Evolutionary conservation across 2,888 invertebrate species (phyloP).

Genomic region (Epirrhoe alternata): DNA sequence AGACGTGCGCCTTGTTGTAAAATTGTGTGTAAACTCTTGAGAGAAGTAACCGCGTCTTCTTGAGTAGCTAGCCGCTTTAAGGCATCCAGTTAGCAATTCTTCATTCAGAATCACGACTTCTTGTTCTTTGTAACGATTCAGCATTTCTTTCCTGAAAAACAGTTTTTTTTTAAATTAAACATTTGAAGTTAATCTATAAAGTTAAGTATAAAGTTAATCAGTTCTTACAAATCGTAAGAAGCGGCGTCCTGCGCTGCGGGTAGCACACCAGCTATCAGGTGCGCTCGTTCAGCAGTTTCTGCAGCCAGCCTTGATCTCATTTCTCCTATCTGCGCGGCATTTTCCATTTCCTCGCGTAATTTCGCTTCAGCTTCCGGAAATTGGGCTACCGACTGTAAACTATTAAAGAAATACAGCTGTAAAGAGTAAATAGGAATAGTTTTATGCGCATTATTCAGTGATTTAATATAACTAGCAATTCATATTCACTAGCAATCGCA

Average conservation of each 20-base stretch:
- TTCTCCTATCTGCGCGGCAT: constrained; percentile 90
- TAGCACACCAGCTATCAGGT: constrained; percentile 86
- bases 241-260: constrained; percentile 92
- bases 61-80: constrained; percentile 93
- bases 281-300: constrained; percentile 91
- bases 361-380: constrained; percentile 89
- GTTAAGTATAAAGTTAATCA: too few relatives aligned
- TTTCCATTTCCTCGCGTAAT: constrained; percentile 86
- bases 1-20: constrained; percentile 93
- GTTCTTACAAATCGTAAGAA: constrained; percentile 89
- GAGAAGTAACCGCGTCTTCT: constrained; percentile 89
- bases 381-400: constrained; percentile 82
- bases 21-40: constrained; percentile 92
- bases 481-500: too few relatives aligned
- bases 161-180: too few relatives aligned
- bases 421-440: too few relatives aligned
- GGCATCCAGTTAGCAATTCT: constrained; percentile 92
- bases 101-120: constrained; percentile 92
- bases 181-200: too few relatives aligned
- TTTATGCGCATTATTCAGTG: too few relatives aligned
- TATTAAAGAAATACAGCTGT: background rate
- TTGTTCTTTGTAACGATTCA: constrained; percentile 77
- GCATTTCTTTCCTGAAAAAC: constrained; percentile 75
- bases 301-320: constrained; percentile 89
- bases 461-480: too few relatives aligned